Conservation (phyloP, 1,140 invertebrate genomes). For the Anadara kagoshimensis region DNA sequence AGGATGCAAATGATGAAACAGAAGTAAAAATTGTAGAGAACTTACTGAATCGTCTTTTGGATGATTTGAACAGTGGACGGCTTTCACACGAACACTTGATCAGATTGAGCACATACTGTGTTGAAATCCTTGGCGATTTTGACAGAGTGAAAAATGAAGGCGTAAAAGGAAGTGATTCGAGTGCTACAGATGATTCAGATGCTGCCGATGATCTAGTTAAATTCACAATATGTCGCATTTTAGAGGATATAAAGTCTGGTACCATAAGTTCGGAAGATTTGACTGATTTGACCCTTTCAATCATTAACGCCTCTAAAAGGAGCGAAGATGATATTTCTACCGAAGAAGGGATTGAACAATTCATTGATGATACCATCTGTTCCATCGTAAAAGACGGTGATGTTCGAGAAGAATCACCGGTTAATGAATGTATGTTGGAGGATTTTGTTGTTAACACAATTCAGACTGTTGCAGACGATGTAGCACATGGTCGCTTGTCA, state of each 20-base stretch:
- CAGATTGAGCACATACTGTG: conserved; percentile 19
- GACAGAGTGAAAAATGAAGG: background rate
- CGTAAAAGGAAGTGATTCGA: no score
- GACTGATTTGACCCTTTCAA: conserved; percentile 31
- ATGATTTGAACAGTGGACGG: conserved; percentile 22
- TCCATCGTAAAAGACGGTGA: conserved; percentile 20
- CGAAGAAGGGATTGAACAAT: conserved; percentile 14
- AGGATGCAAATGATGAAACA: background rate
- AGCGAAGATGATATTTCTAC: background rate
- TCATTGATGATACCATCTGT: conserved; percentile 33
- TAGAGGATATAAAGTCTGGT: conserved; percentile 32
- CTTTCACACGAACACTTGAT: conserved; percentile 26
- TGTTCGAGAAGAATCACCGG: conserved; percentile 15
- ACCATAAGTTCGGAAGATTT: conserved; percentile 26
- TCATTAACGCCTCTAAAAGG: background rate
- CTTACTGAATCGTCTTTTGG: conserved; percentile 35
- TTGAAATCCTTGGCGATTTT: conserved; percentile 19
- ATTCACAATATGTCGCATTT: conserved; percentile 28
- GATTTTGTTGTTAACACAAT: conserved; percentile 32
- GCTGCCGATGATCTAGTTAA: conserved; percentile 30
- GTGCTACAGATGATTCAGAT: background rate
- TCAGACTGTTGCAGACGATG: conserved; percentile 27
- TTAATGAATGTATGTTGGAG: conserved; percentile 33
- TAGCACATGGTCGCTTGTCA: conserved; percentile 15
- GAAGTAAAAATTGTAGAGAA: conserved; percentile 25